Base-by-base conservation (phyloP, 35 echinoderm and acorn worm species). In the Anneissia japonica region DNA sequence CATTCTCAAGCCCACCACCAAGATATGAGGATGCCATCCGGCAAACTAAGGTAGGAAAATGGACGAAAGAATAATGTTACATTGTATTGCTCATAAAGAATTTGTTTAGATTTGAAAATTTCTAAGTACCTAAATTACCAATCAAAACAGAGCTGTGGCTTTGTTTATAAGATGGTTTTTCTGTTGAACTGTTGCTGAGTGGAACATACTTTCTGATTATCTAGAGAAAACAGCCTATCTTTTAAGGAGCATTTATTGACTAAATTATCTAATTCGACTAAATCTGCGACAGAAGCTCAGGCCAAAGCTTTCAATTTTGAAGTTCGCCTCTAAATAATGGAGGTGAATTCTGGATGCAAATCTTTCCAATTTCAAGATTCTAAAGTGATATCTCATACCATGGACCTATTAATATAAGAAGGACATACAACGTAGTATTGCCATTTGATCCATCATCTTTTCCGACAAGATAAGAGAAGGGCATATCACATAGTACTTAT, bases 1-100 rank as follows among this genome's bases (percentile, higher is more conserved):
- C 82, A 39, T 94, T 94, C 82, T 81, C 88, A 39, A 87, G 37
- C 87, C 94, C 94, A 16, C 94, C 94, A 36, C 94, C 94, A 21
- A 97, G 90, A 73, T 97, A 97, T 88, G 94, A 97, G 72, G 94
- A 97, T 72, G 94, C 94, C 64, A 88, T 97, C 17, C 79, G 94
- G 51, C 94, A 97, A 41, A 90, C 55, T 37, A 97, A 90, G 74
- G 91, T 90, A 36, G 89, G 94, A 31, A 92, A 96, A 90, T 87
- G 89, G 43, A 80, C 82, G 74, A 31, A 7, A 29, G 0, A 38
- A 39, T 13, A 32, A n/a, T 35, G 37, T 36, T 19, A 82, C 32
- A 35, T 9, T 30, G n/a, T 30, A n/a, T 79, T 30, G 21, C 21
- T 21, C 5, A 21, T 35, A 28, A 16, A 16, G 10, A 28, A n/a